Percentiles rank a stretch among this genome's conserved stretches.
Conservation (phyloP, 2,888 invertebrate genomes). For the Lydus trimaculatus region DNA sequence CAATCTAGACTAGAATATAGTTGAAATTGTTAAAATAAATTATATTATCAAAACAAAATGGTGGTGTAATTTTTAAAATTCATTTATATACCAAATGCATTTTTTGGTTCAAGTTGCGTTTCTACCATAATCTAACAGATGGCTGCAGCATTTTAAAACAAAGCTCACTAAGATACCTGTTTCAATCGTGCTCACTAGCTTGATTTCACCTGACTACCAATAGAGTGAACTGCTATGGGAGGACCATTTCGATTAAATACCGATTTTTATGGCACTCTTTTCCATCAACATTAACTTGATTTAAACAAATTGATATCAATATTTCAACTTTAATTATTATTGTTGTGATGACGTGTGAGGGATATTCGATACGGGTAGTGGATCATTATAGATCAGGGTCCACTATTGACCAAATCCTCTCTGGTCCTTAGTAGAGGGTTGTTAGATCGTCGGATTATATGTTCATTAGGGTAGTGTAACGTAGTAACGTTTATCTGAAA, state of each 20-base stretch:
- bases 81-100: slow-evolving; percentile 17
- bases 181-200: slow-evolving; percentile 43
- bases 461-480: slow-evolving; percentile 53
- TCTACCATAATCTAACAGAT: slow-evolving; percentile 45
- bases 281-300: slow-evolving; percentile 6
- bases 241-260: slow-evolving; percentile 25
- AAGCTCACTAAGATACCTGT: slow-evolving; percentile 52
- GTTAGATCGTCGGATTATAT: slow-evolving; percentile 56
- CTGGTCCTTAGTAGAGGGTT: slow-evolving; percentile 37
- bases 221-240: slow-evolving; percentile 49
- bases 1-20: not conserved
- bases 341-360: slow-evolving; percentile 23
- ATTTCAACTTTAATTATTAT: slow-evolving; percentile 18
- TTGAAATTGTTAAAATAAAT: too few species aligned
- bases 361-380: slow-evolving; percentile 46
- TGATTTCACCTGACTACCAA: slow-evolving; percentile 49
- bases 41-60: not conserved
- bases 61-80: slow-evolving; percentile 15
- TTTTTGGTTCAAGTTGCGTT: not conserved
- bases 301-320: not conserved
- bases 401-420: slow-evolving; percentile 43
- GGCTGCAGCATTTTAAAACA: slow-evolving; percentile 51
- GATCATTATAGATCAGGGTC: slow-evolving; percentile 43
- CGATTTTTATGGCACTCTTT: slow-evolving; percentile 10
- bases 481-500: slow-evolving; percentile 48